Conservation (phyloP, 2,888 invertebrate species). For the Fragum fragum region DNA sequence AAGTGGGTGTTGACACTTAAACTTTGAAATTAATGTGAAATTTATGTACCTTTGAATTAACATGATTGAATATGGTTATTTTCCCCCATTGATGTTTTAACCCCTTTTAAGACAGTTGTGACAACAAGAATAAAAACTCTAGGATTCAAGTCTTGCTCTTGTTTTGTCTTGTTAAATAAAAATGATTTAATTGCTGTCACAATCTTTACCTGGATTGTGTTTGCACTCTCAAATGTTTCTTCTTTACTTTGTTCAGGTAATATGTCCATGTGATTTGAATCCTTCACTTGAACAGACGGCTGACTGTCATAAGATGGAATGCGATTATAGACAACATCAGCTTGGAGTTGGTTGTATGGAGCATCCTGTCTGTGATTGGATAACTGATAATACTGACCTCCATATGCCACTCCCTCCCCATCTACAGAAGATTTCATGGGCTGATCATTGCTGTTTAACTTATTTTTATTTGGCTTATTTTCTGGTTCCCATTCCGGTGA, state of each 20-base stretch:
- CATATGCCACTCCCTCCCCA: not conserved
- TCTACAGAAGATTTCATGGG: not conserved
- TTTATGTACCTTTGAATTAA: too few species aligned
- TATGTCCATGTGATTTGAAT: not conserved
- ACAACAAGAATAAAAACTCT: too few species aligned
- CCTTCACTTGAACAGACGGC: slow-evolving; percentile 8
- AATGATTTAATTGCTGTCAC: too few species aligned
- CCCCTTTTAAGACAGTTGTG: too few species aligned
- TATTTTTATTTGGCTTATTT: slow-evolving; percentile 18
- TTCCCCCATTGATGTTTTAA: too few species aligned
- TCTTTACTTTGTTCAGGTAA: not conserved
- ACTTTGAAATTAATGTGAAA: too few species aligned
- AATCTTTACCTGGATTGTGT: slow-evolving; percentile 13
- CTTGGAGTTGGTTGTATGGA: not conserved
- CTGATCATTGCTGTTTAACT: slow-evolving; percentile 3
- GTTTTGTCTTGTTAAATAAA: too few species aligned
- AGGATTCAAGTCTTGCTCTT: too few species aligned
- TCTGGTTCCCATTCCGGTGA: slow-evolving; percentile 33
- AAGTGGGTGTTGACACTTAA: too few species aligned
- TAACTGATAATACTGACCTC: not conserved
- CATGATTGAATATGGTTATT: too few species aligned
- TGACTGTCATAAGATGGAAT: slow-evolving; percentile 12
- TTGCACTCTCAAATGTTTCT: not conserved
- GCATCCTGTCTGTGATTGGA: not conserved
- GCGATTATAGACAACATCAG: slow-evolving; percentile 3